These are phyloP conservation scores for Morelia viridis DNA, from an alignment of 2,797 vertebrate species.

Conservation along the genomic window DNA sequence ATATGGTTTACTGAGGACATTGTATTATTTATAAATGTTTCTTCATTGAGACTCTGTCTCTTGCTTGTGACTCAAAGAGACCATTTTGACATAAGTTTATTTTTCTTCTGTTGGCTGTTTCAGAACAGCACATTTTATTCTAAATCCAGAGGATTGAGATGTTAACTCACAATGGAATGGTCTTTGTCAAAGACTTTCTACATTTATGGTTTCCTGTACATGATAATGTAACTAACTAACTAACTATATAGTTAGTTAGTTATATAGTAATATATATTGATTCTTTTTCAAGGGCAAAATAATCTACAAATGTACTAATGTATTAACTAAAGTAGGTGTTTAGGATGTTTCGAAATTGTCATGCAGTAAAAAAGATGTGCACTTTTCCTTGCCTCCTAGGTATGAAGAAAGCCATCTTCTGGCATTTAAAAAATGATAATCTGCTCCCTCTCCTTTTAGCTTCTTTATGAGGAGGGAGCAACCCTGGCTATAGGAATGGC, in stretches of 20 bases:
- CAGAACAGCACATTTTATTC: not conserved
- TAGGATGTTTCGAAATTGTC: not conserved
- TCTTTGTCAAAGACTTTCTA: conserved; percentile 3
- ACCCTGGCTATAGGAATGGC: not conserved
- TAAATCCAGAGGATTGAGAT: not conserved
- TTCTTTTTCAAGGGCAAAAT: not conserved
- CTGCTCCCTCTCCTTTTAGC: not conserved
- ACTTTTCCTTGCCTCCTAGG: not conserved
- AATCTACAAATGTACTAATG: not conserved
- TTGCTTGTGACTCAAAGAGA: not conserved
- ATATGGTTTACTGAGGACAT: not conserved
- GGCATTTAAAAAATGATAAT: not conserved
- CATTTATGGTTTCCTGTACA: conserved; percentile 22
- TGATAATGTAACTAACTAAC: not conserved
- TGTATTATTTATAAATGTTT: not conserved
- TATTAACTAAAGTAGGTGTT: not conserved
- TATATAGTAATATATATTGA: no score
- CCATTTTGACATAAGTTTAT: not conserved
- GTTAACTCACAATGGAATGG: not conserved
- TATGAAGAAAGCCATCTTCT: not conserved
- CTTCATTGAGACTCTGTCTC: not conserved
- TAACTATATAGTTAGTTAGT: not conserved
- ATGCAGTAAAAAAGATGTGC: not conserved
- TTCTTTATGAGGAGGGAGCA: not conserved
- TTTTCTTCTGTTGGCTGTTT: not conserved